phyloP scores from a whole-genome alignment of 1,140 invertebrate species.

The Drosophila azteca region DNA sequence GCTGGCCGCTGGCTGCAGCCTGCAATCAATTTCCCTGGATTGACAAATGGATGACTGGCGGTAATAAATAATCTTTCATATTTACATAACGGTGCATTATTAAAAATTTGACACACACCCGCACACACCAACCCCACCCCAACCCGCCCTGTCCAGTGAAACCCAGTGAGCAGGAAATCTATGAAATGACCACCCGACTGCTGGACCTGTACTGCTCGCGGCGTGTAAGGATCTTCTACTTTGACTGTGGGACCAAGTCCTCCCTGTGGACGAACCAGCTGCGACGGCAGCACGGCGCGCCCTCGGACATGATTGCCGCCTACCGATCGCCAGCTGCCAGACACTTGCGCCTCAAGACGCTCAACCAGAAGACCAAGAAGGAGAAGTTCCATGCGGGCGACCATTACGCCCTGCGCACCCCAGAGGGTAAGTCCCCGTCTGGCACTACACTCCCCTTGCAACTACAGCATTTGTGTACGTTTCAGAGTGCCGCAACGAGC shows the following conservation, averaged over 20 bases:
- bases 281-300: slow-evolving; percentile 53
- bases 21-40: slow-evolving; percentile 83
- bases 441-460: too few species aligned
- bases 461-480: background rate
- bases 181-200: slow-evolving; percentile 68
- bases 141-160: slow-evolving; percentile 28
- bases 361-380: slow-evolving; percentile 32
- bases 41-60: slow-evolving; percentile 77
- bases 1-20: slow-evolving; percentile 60
- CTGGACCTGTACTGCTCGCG: slow-evolving; percentile 69
- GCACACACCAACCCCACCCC: background rate
- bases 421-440: slow-evolving; percentile 71
- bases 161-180: slow-evolving; percentile 69
- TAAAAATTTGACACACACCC: slow-evolving; percentile 72
- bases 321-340: slow-evolving; percentile 57
- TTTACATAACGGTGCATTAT: slow-evolving; percentile 67
- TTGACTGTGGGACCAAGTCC: slow-evolving; percentile 62
- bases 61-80: slow-evolving; percentile 78
- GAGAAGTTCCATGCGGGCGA: slow-evolving; percentile 63
- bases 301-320: slow-evolving; percentile 70
- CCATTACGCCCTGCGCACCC: slow-evolving; percentile 72
- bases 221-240: slow-evolving; percentile 72
- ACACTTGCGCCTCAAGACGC: slow-evolving; percentile 54
- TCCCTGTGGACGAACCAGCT: slow-evolving; percentile 70
- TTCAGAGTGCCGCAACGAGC: slow-evolving; percentile 74